Evolutionary conservation across 2,888 invertebrate species (phyloP).

Genomic region (Brachypterus glaber): DNA sequence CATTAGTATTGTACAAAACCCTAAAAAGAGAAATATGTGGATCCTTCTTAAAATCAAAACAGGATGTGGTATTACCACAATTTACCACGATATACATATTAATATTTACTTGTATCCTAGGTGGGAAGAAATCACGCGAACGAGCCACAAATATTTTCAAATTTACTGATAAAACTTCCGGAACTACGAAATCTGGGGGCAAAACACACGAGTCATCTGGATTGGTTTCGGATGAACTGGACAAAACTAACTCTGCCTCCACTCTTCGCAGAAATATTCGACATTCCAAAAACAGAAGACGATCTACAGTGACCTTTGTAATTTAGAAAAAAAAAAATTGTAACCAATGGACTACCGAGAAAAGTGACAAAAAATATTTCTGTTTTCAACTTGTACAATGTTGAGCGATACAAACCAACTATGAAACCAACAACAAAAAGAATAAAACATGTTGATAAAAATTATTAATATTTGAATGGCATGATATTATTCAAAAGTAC

Average conservation of each 20-base stretch:
- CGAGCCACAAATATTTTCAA: constrained; percentile 50
- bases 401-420: too few relatives aligned
- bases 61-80: too few relatives aligned
- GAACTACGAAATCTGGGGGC: constrained; percentile 73
- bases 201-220: constrained; percentile 73
- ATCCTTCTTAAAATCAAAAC: too few relatives aligned
- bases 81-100: neutral
- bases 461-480: too few relatives aligned
- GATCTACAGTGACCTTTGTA: constrained; percentile 44
- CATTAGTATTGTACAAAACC: too few relatives aligned
- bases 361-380: too few relatives aligned
- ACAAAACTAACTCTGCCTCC: constrained; percentile 76
- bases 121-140: constrained; percentile 51
- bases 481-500: too few relatives aligned
- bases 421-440: too few relatives aligned
- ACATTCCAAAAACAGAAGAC: constrained; percentile 81
- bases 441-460: too few relatives aligned
- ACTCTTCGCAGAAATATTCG: constrained; percentile 92
- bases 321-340: constrained; percentile 4
- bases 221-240: constrained; percentile 90
- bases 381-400: too few relatives aligned
- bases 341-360: too few relatives aligned
- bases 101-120: constrained; percentile 29
- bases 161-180: constrained; percentile 52
- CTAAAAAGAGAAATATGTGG: too few relatives aligned